Percentiles rank a stretch among this genome's conserved stretches.
Conservation (phyloP, 2,797 vertebrate genomes). For the Xyrichtys novacula region DNA sequence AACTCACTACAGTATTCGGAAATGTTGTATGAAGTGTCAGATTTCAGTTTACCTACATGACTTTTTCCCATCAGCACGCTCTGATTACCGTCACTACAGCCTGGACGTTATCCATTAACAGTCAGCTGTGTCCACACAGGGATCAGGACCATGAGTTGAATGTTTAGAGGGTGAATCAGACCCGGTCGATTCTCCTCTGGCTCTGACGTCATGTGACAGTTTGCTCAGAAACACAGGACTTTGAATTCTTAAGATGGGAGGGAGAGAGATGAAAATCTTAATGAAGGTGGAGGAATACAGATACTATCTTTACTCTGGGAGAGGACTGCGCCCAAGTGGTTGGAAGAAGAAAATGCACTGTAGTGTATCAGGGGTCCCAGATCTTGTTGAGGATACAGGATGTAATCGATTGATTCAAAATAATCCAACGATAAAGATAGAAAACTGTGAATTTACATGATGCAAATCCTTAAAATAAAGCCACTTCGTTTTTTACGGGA, state of each 20-base stretch:
- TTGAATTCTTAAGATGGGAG: conserved; percentile 30
- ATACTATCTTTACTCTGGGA: conserved; percentile 31
- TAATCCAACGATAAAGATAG: too few species aligned
- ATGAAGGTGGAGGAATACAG: not conserved
- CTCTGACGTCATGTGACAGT: conserved; percentile 69
- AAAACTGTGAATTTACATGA: too few species aligned
- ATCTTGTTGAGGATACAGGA: not conserved
- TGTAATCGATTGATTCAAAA: too few species aligned
- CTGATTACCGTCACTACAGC: not conserved
- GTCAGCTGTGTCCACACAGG: conserved; percentile 7
- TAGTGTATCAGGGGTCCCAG: not conserved
- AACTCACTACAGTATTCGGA: not conserved
- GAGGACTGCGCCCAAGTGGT: conserved; percentile 80
- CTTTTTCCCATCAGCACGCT: not conserved
- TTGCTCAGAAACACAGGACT: conserved; percentile 32
- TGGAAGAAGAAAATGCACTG: conserved; percentile 38
- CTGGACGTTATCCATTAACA: conserved; percentile 21
- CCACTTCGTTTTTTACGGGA: too few species aligned
- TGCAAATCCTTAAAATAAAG: too few species aligned
- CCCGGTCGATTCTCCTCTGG: conserved; percentile 20
- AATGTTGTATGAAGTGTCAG: not conserved
- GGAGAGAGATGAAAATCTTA: not conserved
- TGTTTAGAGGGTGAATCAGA: conserved; percentile 73
- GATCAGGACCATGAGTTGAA: conserved; percentile 39
- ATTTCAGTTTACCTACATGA: not conserved